A percentile compares a stretch with the other conserved stretches of the same genome.
Conservation (phyloP, 1,140 invertebrate species). For the Platyscapa corneri region DNA sequence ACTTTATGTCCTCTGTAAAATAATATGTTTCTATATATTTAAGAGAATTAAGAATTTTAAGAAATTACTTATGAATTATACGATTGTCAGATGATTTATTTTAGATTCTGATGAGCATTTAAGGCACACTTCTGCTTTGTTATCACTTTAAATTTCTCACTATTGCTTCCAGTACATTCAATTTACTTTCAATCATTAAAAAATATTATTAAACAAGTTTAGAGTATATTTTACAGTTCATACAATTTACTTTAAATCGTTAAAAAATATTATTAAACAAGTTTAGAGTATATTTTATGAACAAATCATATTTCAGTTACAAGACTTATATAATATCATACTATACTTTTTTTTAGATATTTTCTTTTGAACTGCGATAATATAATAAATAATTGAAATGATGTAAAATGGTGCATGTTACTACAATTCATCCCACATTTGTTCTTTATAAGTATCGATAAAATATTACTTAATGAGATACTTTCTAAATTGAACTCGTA, state of each 20-base stretch:
- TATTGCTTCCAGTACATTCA: background rate
- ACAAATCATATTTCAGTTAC: background rate
- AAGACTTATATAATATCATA: too few relatives aligned
- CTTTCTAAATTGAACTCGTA: slow-evolving; percentile 13
- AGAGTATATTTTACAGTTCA: background rate
- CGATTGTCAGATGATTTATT: slow-evolving; percentile 27
- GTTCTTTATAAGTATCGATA: slow-evolving; percentile 2
- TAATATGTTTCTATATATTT: background rate
- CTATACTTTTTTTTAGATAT: too few relatives aligned
- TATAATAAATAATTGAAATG: background rate
- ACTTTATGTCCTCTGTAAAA: slow-evolving; percentile 19
- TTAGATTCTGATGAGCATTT: slow-evolving; percentile 22
- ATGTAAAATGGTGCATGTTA: background rate
- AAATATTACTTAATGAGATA: slow-evolving; percentile 31
- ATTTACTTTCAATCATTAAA: background rate
- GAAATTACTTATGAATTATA: slow-evolving; percentile 29
- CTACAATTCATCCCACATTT: background rate
- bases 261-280: background rate
- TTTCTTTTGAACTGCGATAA: background rate
- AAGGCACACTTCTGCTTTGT: slow-evolving; percentile 1
- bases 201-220: background rate
- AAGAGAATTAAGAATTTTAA: too few relatives aligned
- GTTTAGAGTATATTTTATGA: background rate
- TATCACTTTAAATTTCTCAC: background rate
- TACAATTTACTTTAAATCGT: too few relatives aligned